These are phyloP conservation scores for Lycophotia porphyrea DNA, from an alignment of 2,888 invertebrate species.

Conservation along the genomic window DNA sequence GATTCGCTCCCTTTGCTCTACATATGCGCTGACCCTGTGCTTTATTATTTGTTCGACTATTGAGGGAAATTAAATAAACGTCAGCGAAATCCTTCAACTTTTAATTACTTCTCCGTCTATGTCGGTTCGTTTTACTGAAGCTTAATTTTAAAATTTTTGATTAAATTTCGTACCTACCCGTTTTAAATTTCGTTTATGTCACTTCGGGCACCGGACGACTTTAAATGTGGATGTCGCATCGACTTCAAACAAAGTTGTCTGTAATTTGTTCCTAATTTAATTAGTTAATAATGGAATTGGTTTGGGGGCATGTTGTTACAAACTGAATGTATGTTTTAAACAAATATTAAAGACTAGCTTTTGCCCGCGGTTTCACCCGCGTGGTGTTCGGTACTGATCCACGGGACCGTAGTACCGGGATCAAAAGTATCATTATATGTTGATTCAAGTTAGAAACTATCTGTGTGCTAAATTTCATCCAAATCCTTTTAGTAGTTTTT, in stretches of 20 bases:
- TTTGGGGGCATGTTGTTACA: not conserved
- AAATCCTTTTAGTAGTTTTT: no score
- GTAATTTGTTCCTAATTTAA: slow-evolving; percentile 38
- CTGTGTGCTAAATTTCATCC: no score
- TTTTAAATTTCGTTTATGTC: slow-evolving; percentile 61
- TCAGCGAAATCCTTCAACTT: slow-evolving; percentile 73
- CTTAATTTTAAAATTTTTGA: slow-evolving; percentile 69
- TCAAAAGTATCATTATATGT: no score
- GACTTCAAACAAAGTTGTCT: slow-evolving; percentile 40
- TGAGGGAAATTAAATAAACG: slow-evolving; percentile 74
- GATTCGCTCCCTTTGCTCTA: slow-evolving; percentile 58
- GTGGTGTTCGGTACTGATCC: no score
- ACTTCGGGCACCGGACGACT: slow-evolving; percentile 30
- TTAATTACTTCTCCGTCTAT: slow-evolving; percentile 73
- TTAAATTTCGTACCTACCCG: slow-evolving; percentile 56
- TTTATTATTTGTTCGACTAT: slow-evolving; percentile 73
- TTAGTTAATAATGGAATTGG: slow-evolving; percentile 33
- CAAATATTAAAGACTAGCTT: no score
- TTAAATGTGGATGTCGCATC: slow-evolving; percentile 50
- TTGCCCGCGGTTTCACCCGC: no score
- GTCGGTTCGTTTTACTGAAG: slow-evolving; percentile 61
- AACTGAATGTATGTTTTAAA: not conserved
- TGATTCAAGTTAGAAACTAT: no score
- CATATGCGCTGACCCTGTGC: slow-evolving; percentile 72
- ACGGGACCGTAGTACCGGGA: no score